Evolutionary conservation across 2,113 vertebrate species (phyloP), one percentile per base, ranked within the genome.

Genomic region (Centropus unirufus): DNA sequence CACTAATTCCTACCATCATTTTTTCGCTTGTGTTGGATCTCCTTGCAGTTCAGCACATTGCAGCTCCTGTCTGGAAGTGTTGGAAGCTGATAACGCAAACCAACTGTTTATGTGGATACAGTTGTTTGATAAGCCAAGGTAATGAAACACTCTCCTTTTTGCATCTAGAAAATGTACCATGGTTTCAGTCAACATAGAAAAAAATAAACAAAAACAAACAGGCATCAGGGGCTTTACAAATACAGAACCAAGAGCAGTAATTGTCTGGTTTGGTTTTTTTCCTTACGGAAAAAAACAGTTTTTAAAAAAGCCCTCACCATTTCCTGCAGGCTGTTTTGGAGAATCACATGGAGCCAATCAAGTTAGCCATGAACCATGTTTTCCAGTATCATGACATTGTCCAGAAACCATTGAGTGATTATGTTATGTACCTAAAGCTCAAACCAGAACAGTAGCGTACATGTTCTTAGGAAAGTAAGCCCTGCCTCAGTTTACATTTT

Each of bases 31-130:
- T 51, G 80, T 91, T 89, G 87, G 82, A 95, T 89, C 84, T 88
- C 55, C 95, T 83, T 84, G 77, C 75, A 95, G 96, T 97, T 96
- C 75, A 95, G 87, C 90, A 94, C 94, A 93, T 90, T 92, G 34
- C 62, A 83, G 62, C 46, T 84, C 49, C 42, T 75, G 70, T 72
- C 76, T 27, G 44, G 80, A 87, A 87, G 74, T 12, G 13, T 15
- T 23, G n/a, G 88, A 86, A 58, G 14, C 40, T 72, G 89, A 52
- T 19, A 94, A 92, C 18, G 15, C 16, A 58, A 47, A 57, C 5
- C n/a, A 74, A 77, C 18, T 11, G 1, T 42, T 86, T 16, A 22
- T 11, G 14, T 54, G 52, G 40, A 57, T 69, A 47, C 11, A 61
- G 36, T 0, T 29, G 6, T 26, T 73, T 36, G 34, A 75, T 40